These are phyloP conservation scores for Pygmarrhopalites habei DNA, from an alignment of 1,140 invertebrate genomes.

Conservation along the genomic window DNA sequence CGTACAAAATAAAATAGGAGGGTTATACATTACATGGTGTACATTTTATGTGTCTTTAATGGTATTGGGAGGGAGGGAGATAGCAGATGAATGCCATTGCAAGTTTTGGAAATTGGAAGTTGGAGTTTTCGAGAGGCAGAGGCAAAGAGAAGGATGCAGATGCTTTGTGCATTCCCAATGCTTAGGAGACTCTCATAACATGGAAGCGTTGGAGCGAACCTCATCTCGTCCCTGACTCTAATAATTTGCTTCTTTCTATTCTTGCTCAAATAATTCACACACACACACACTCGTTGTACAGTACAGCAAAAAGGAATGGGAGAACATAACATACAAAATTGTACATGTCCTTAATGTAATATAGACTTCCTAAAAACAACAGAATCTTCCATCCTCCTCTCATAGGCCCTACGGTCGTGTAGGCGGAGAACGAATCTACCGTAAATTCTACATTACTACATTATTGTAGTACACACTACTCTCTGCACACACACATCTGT, in stretches of 20 bases:
- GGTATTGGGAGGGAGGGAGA: background rate
- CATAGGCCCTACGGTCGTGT: background rate
- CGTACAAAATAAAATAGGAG: too few relatives aligned
- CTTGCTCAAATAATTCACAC: too few relatives aligned
- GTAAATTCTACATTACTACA: too few relatives aligned
- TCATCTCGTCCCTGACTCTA: slow-evolving; percentile 17
- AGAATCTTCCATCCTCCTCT: background rate
- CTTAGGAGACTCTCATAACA: slow-evolving; percentile 20
- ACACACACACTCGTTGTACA: too few relatives aligned
- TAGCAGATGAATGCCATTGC: too few relatives aligned
- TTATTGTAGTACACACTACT: too few relatives aligned
- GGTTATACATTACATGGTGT: too few relatives aligned
- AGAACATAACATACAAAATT: too few relatives aligned
- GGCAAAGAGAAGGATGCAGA: background rate
- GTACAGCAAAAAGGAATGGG: too few relatives aligned
- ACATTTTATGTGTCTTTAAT: too few relatives aligned
- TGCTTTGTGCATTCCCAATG: slow-evolving; percentile 1
- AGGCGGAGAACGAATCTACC: background rate
- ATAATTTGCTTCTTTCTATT: background rate
- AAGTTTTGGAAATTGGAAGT: too few relatives aligned
- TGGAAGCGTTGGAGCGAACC: slow-evolving; percentile 24
- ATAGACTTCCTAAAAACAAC: background rate
- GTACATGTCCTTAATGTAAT: background rate
- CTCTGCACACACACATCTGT: too few relatives aligned
- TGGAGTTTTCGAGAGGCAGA: background rate